A percentile compares a stretch with the other conserved stretches of the same genome.
These are phyloP conservation scores for Malaclemys terrapin DNA, from an alignment of 2,113 vertebrate species.

Conservation along the genomic window DNA sequence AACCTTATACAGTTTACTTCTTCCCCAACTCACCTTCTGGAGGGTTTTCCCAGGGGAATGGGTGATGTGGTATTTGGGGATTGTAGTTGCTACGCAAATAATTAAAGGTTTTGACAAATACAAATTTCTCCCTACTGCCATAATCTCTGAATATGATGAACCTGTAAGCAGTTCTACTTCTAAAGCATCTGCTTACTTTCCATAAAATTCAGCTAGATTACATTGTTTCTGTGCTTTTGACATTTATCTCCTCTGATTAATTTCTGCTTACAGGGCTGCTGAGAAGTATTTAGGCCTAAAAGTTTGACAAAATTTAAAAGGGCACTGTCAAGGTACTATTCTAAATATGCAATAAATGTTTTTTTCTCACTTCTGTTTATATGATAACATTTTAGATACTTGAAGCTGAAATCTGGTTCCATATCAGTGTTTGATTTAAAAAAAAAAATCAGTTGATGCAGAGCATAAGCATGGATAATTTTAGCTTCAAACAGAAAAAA, in stretches of 20 bases:
- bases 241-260: not conserved
- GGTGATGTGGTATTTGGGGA: not conserved
- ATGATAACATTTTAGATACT: conserved; percentile 9
- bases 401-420: conserved; percentile 20
- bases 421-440: not conserved
- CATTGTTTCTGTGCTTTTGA: conserved; percentile 22
- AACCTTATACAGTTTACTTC: not conserved
- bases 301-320: conserved; percentile 28
- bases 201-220: conserved; percentile 32
- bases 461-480: not conserved
- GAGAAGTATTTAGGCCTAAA: conserved; percentile 39
- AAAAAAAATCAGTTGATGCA: not conserved
- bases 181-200: not conserved
- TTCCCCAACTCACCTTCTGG: not conserved
- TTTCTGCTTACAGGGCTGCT: not conserved
- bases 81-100: not conserved
- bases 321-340: not conserved
- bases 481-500: not conserved
- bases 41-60: not conserved
- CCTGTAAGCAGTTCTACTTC: not conserved
- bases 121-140: not conserved
- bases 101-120: conserved; percentile 6
- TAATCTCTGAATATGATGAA: not conserved
- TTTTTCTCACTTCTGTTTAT: conserved; percentile 44
- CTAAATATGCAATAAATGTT: not conserved